phyloP scores from a whole-genome alignment of 2,113 vertebrate species.

The Myrmecobius fasciatus region DNA sequence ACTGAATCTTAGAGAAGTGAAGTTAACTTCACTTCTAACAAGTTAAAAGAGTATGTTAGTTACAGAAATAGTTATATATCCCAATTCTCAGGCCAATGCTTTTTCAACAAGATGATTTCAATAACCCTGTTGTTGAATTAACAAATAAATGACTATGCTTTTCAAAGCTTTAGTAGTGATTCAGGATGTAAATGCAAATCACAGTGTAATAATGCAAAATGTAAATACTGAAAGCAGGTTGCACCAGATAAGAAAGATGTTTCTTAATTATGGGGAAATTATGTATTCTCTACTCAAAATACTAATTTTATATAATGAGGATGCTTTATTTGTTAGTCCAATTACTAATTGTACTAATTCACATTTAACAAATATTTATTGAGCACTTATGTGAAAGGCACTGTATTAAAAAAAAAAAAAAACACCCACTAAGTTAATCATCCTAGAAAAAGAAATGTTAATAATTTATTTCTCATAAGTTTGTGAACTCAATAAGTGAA shows the following conservation, averaged over 20 bases:
- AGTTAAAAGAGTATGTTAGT: background rate
- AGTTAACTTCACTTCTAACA: background rate
- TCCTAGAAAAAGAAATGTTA: background rate
- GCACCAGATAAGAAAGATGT: background rate
- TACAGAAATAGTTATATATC: background rate
- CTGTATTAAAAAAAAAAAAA: background rate
- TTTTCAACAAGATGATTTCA: background rate
- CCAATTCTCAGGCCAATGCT: background rate
- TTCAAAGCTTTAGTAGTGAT: background rate
- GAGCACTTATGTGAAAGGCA: background rate
- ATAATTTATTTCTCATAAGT: background rate
- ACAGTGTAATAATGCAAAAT: background rate
- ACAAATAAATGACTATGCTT: background rate
- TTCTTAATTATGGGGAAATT: background rate
- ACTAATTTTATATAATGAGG: background rate
- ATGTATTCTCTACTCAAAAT: background rate
- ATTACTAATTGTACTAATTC: background rate
- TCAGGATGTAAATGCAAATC: background rate
- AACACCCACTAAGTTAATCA: background rate
- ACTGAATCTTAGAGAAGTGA: background rate
- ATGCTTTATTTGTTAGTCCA: background rate
- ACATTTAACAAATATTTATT: background rate
- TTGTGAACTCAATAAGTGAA: background rate
- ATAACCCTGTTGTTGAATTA: background rate
- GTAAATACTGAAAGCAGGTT: background rate